Percentiles rank a stretch among this genome's conserved stretches.
These are phyloP conservation scores for Myotis pilosus DNA, from an alignment of 2,797 vertebrate genomes.

Conservation along the genomic window DNA sequence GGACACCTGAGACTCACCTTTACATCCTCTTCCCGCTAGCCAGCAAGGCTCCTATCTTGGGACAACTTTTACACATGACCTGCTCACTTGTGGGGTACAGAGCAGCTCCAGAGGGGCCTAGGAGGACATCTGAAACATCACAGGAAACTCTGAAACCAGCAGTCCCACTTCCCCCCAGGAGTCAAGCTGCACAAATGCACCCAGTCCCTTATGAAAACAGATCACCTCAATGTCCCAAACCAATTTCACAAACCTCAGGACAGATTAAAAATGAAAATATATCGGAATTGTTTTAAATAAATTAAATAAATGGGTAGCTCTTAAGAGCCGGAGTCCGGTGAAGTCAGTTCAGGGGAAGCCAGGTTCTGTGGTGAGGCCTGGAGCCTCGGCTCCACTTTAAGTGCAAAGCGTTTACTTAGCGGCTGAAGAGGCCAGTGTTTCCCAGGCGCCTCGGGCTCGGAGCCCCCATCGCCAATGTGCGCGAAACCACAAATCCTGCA, in stretches of 20 bases:
- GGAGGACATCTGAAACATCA: too few species aligned
- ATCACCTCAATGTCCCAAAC: accelerated
- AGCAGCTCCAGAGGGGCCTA: not conserved
- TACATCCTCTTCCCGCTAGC: accelerated
- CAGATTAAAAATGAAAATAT: too few species aligned
- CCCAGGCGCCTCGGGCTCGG: not conserved
- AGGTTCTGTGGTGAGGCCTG: not conserved
- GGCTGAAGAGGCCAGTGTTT: too few species aligned
- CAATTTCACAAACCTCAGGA: not conserved
- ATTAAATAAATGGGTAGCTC: not conserved
- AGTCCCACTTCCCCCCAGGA: accelerated
- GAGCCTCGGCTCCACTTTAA: not conserved
- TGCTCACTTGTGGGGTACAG: accelerated
- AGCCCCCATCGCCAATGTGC: accelerated
- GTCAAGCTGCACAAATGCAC: too few species aligned
- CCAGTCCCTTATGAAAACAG: not conserved
- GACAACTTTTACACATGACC: not conserved
- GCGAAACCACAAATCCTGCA: too few species aligned
- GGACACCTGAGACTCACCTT: accelerated
- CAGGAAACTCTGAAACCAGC: too few species aligned
- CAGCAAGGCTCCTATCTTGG: not conserved
- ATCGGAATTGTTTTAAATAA: accelerated
- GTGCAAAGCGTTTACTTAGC: not conserved
- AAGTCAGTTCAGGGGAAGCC: too few species aligned
- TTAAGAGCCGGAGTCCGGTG: constrained; percentile 33